Evolutionary conservation across 2,797 vertebrate species (phyloP), one percentile per base, ranked within the genome.

Genomic region (Gymnothorax reevesii): DNA sequence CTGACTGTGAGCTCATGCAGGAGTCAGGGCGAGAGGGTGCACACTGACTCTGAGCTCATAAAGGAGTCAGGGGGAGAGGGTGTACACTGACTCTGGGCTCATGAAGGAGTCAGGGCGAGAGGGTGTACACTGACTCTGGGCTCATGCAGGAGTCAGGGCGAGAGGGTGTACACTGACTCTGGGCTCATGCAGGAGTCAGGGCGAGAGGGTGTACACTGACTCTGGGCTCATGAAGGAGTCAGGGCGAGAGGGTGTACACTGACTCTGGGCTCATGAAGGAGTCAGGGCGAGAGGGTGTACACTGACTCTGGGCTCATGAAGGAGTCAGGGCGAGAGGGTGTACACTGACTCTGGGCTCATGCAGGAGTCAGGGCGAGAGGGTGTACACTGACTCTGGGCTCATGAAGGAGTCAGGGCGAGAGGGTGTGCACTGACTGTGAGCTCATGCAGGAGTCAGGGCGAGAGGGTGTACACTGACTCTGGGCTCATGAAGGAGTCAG

Each of bases 211-310:
- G 33, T 42, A 42, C 33, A 42, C 33, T 42, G n/a, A 89, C 93
- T 91, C 89, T 95, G 92, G 93, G 92, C 91, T 93, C 88, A 91
- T 92, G 94, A 93, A 94, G 88, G 90, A 12, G 12, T 57, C 60
- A 83, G 12, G 25, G 54, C 82, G 83, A 89, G 85, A 89, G 89
- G 90, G 33, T 42, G 33, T 42, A 42, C 33, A 42, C 33, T 42
- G n/a, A 89, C 93, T 91, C 89, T 95, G 92, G 93, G 92, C 91
- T 93, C 88, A 91, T 92, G 94, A 93, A 94, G 88, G 90, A 12
- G 12, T 57, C 60, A 83, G 12, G 25, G 54, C 82, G 83, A 89
- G 85, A 89, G 89, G 90, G 33, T 42, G 33, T 42, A 42, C 33
- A 42, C 33, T 42, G n/a, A 89, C 93, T 91, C 89, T 95, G 92